Conservation (phyloP, 1,140 invertebrate genomes). For the Cydia fagiglandana region DNA sequence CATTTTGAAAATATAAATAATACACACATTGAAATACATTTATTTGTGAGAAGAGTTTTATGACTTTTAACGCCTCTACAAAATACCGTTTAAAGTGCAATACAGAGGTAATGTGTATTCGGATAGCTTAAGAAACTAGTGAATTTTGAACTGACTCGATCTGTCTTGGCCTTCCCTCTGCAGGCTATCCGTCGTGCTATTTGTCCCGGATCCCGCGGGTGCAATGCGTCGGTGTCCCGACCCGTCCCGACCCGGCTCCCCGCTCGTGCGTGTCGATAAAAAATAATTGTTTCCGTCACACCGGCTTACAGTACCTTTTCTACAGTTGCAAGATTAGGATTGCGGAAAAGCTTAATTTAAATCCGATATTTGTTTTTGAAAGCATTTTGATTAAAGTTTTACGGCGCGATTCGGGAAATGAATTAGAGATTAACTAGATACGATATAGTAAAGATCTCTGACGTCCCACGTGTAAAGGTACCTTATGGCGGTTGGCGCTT, state of each 20-base stretch:
- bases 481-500: too few relatives aligned
- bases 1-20: too few relatives aligned
- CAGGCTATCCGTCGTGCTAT: slow-evolving; percentile 22
- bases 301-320: slow-evolving; percentile 48
- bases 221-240: slow-evolving; percentile 65
- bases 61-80: too few relatives aligned
- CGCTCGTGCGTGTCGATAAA: slow-evolving; percentile 73
- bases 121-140: not conserved
- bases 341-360: slow-evolving; percentile 6
- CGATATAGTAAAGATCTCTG: too few relatives aligned
- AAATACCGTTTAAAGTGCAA: too few relatives aligned
- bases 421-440: too few relatives aligned
- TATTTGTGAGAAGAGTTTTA: too few relatives aligned
- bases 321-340: not conserved
- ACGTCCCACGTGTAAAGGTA: too few relatives aligned
- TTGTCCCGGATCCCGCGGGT: slow-evolving; percentile 58
- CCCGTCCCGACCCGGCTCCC: slow-evolving; percentile 19
- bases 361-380: slow-evolving; percentile 40
- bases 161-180: slow-evolving; percentile 8
- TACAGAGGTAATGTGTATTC: too few relatives aligned
- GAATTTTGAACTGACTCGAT: slow-evolving; percentile 11
- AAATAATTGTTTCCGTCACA: slow-evolving; percentile 72
- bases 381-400: too few relatives aligned
- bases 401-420: too few relatives aligned
- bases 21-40: too few relatives aligned